Base-by-base conservation (phyloP, 2,113 vertebrate species). In the Cephalopterus ornatus region DNA sequence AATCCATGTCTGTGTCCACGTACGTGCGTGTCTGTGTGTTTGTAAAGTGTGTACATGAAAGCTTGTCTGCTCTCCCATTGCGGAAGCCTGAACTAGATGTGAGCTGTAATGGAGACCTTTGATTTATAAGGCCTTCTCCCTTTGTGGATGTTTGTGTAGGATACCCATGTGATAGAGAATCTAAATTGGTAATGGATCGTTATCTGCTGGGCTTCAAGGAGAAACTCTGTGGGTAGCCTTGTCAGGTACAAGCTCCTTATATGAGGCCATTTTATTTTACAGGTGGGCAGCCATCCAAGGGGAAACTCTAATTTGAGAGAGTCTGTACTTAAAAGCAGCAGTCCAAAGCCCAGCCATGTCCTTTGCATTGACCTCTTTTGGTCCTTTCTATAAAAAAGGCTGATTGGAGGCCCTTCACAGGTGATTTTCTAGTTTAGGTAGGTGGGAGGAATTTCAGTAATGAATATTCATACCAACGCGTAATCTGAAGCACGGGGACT, bases 161-260 rank as follows among this genome's bases (percentile, higher is more conserved):
- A 42, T 88, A 55, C 42, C 33, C 19, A 3, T n/a, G 68, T 49
- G 66, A 53, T 74, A 23, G 9, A 2, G 65, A 37, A 62, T 28
- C 66, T 91, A 55, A 85, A 42, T 62, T 72, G 88, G 91, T 95
- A 87, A 65, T 92, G 89, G 83, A 94, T 92, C 33, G 9, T 58
- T 85, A 65, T 33, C 62, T 94, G 66, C 65, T 79, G 16, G 41
- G 88, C 59, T 92, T 88, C 37, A 50, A 67, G 80, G 84, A 88
- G 49, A 32, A 82, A 32, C 72, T 37, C 52, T 14, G 1, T 19
- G 3, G 62, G 24, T 61, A 95, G 68, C 59, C 68, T 66, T 21
- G 13, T 74, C 85, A 62, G 88, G 62, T 95, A 70, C 19, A 63
- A 39, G 17, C 56, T 42, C 16, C 53, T 75, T 37, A 32, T 41